Evolutionary conservation across 2,797 vertebrate genomes (phyloP), one percentile per base, ranked within the genome.

Genomic region (Anguilla pacifica): DNA sequence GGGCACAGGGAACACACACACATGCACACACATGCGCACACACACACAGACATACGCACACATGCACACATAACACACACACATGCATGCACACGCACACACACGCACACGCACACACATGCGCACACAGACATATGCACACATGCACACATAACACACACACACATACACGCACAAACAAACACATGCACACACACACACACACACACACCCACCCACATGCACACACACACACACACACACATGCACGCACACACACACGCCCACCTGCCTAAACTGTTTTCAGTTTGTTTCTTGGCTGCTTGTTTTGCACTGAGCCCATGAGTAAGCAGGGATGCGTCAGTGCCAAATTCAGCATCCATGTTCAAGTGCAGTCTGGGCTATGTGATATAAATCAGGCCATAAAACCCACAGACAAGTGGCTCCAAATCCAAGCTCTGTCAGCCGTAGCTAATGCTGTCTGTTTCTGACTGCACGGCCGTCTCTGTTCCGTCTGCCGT

Each of bases 1-100:
- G 1, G 55, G n/a, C 22, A 51, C 28, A 86, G 13, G 55, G 7
- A 88, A 77, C 81, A 72, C 81, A 86, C 35, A 84, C 77, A 72
- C 79, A 84, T 61, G 72, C 79, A 67, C 35, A 49, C 59, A 19
- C 35, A 85, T 35, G 57, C 49, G 35, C 22, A 55, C 83, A 88
- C 53, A 85, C 51, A 88, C 31, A 77, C 77, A 46, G 6, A 25
- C 17, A 64, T 25, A 19, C 19, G 1, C 1, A 64, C 19, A 64
- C 3, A 64, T 25, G 17, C n/a, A 72, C n/a, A 13, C 64, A 6
- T 25, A 19, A 67, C 64, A 86, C 10, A 79, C 31, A 43, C 31
- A 0, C 31, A 61, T 6, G 11, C 64, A 67, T 19, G 77, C 10
- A 43, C 31, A 43, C 11, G 0, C 31, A 3, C 74, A 35, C 2